phyloP scores from a whole-genome alignment of 2,113 vertebrate genomes.

The Sphyrna mokarran region DNA sequence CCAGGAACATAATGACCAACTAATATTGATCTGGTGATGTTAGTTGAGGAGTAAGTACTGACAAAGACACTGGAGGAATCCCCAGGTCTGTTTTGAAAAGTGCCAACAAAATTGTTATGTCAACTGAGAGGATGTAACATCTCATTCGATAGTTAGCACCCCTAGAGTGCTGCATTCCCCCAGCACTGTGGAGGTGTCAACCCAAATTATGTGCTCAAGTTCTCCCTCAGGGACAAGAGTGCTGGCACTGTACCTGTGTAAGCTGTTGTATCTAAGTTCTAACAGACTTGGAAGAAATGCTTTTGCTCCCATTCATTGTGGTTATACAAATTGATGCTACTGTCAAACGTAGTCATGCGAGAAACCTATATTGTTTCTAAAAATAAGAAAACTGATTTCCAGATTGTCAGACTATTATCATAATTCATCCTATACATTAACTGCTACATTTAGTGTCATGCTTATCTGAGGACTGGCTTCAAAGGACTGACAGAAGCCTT shows the following conservation, averaged over 20 bases:
- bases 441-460: not conserved
- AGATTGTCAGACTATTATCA: not conserved
- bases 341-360: not conserved
- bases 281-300: not conserved
- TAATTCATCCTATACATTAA: not conserved
- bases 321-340: not conserved
- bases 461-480: not conserved
- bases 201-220: not conserved
- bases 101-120: not conserved
- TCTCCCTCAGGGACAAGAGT: not conserved
- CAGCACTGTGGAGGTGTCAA: not conserved
- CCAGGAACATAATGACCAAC: not conserved
- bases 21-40: not conserved
- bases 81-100: not conserved
- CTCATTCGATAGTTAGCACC: not conserved
- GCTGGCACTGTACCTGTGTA: not conserved
- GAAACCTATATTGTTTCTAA: not conserved
- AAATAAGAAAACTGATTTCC: not conserved
- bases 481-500: not conserved
- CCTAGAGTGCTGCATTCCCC: not conserved
- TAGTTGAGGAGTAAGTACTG: not conserved
- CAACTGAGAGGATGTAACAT: not conserved
- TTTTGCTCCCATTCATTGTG: not conserved
- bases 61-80: not conserved
- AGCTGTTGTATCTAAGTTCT: not conserved